Evolutionary conservation across 1,140 invertebrate genomes (phyloP), one percentile per base, ranked within the genome.

Genomic region (Aphaenogaster ashmeadi): DNA sequence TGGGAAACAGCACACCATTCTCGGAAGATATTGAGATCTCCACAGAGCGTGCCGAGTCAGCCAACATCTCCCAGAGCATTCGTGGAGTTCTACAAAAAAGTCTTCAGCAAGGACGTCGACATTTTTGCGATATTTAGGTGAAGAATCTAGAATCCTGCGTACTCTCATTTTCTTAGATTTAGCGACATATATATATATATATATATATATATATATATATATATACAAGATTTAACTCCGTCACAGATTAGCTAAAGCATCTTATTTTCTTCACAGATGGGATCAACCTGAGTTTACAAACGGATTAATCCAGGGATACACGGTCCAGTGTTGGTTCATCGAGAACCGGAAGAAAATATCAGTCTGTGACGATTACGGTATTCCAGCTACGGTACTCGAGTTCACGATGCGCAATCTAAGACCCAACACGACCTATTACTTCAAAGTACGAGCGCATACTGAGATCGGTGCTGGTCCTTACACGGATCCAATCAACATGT

Each of bases 391-490:
- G 81, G 91, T 90, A 38, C 90, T 95, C 15, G 96, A 98, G 92
- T 97, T 97, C 86, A 95, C 96, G 13, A 93, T 97, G 0, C 92
- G 96, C 4, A 94, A 97, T 87, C 93, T 98, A 0, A 93, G 95
- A 5, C 93, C 95, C 13, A 97, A 97, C 62, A 96, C 96, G 33
- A 97, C 97, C 0, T 98, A 98, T 89, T 97, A 96, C 87, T 98
- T 98, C 90, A 96, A 97, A 97, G 97, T 99, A 56, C 96, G 97
- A 94, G 98, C 98, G 0, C 97, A 97, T 90, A 98, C 98, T 3
- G 96, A 97, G 60, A 97, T 97, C 36, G 98, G 98, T 0, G 96
- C 96, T 84, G 97, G 98, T 13, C 95, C 96, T 36, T 96, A 96
- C 74, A 97, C 97, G 1, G 94, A 96, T 75, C 94, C 95, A 1